phyloP scores from a whole-genome alignment of 2,888 invertebrate species.

The Cancer borealis region DNA sequence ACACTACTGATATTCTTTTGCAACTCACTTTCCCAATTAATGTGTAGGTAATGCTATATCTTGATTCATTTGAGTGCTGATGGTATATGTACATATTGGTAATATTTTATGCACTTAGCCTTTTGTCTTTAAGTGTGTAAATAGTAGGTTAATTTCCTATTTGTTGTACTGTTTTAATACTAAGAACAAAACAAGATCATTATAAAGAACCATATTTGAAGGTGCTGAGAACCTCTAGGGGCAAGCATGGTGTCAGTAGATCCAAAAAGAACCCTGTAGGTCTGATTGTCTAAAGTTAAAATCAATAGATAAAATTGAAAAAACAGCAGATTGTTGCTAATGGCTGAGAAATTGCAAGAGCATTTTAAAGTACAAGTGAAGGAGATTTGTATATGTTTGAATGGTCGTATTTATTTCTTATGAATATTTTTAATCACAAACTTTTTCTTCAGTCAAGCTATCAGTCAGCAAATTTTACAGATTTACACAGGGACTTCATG shows the following conservation, averaged over 20 bases:
- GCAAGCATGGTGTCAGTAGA: background rate
- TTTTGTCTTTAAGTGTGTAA: background rate
- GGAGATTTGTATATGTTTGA: background rate
- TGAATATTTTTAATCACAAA: constrained; percentile 12
- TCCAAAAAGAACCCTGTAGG: background rate
- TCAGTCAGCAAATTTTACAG: background rate
- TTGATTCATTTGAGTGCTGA: background rate
- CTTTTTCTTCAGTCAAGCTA: constrained; percentile 18
- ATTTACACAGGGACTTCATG: background rate
- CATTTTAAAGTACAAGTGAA: background rate
- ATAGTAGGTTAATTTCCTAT: background rate
- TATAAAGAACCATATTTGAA: background rate
- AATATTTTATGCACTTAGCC: constrained; percentile 1
- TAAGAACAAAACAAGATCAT: background rate
- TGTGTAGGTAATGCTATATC: background rate
- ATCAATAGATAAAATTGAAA: background rate
- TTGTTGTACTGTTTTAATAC: background rate
- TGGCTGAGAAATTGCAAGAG: background rate
- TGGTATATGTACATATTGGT: constrained; percentile 29
- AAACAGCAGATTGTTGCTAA: constrained; percentile 9
- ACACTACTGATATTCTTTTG: background rate
- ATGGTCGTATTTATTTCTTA: constrained; percentile 3
- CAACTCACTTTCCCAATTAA: constrained; percentile 24
- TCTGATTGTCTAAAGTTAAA: background rate
- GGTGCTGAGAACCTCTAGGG: background rate